Percentiles rank a stretch among this genome's conserved stretches.
Evolutionary conservation across 2,888 invertebrate species (phyloP).

Genomic region (Mantis religiosa): DNA sequence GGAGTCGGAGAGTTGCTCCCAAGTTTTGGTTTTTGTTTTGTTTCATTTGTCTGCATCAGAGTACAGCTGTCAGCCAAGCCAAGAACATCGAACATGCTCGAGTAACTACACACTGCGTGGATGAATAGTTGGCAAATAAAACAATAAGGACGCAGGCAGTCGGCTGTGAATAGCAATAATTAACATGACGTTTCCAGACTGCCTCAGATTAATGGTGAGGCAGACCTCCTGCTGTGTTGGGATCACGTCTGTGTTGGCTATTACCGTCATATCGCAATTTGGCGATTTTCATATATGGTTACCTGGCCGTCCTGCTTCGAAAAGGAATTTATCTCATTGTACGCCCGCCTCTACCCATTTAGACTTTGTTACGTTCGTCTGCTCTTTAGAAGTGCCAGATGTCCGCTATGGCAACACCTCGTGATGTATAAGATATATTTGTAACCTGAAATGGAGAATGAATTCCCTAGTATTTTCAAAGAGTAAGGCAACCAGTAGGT

Average conservation of each 20-base stretch:
- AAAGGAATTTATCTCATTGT: not conserved
- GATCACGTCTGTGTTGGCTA: not conserved
- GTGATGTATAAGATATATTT: too few relatives aligned
- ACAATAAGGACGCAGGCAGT: not conserved
- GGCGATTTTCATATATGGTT: not conserved
- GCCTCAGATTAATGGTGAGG: not conserved
- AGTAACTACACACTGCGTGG: not conserved
- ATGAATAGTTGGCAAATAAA: not conserved
- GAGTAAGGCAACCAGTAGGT: too few relatives aligned
- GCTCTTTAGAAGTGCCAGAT: too few relatives aligned
- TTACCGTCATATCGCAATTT: not conserved
- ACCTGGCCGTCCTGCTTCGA: not conserved
- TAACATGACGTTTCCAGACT: not conserved
- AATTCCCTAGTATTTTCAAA: too few relatives aligned
- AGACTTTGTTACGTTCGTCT: too few relatives aligned
- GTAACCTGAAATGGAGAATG: too few relatives aligned
- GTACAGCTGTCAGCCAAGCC: not conserved
- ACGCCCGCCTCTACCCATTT: too few relatives aligned
- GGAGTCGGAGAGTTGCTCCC: not conserved
- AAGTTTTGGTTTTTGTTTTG: not conserved
- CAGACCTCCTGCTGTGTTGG: not conserved
- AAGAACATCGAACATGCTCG: not conserved
- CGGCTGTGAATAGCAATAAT: not conserved
- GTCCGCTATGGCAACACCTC: too few relatives aligned
- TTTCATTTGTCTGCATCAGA: not conserved